Evolutionary conservation across 1,140 invertebrate genomes (phyloP), one percentile per base, ranked within the genome.

Genomic region (Drosophila sproati): DNA sequence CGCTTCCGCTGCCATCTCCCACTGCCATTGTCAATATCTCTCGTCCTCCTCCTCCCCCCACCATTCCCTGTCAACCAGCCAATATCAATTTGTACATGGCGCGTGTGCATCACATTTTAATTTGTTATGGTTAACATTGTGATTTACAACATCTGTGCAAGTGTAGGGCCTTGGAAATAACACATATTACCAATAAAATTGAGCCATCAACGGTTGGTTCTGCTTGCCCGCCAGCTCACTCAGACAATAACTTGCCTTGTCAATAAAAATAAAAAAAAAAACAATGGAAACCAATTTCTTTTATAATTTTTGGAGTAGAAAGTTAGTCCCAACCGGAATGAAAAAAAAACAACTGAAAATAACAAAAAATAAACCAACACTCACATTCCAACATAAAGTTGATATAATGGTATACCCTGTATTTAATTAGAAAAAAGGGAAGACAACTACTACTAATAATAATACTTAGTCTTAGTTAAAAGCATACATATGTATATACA

Each of bases 121-220:
- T 83, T 80, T 77, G 77, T 85, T 77, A 61, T 80, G 81, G 66
- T 73, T 57, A 45, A 62, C 77, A 85, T 77, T 80, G 61, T 77
- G 37, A 48, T 62, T 29, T 59, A 73, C 70, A 66, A 72, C 66
- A 73, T 80, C 54, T 69, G 73, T 60, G 55, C 56, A 29, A 69
- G 51, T 75, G 56, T 34, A 62, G 37, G 54, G 57, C 28, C 28
- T 3, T n/a, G 34, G 12, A 28, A 45, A 41, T 35, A 52, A 39
- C 39, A 29, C 59, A 57, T 41, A 50, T 37, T 35, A 60, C 47
- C 59, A 75, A 72, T 59, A 51, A 62, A 70, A 56, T 45, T 34
- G 20, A 43, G 67, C 52, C 31, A 41, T 41, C 20, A 55, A 54
- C 37, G 43, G 28, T 73, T 68, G 71, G 50, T 64, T 50, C 37